A percentile compares a stretch with the other conserved stretches of the same genome.
Conservation (phyloP, 37 sponge, comb jelly and placozoan genomes). For the Amphimedon queenslandica region DNA sequence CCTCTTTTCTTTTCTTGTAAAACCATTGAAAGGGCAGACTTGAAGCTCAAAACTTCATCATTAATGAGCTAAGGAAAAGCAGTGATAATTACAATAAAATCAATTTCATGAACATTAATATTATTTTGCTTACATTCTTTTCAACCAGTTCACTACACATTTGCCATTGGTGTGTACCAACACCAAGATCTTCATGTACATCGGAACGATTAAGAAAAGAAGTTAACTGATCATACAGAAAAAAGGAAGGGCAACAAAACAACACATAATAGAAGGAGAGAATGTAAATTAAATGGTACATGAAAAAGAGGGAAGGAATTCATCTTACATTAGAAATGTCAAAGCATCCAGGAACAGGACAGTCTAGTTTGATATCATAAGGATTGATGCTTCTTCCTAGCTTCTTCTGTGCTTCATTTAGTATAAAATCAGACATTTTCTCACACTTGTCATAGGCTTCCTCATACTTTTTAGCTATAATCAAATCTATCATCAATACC, state of each 20-base stretch:
- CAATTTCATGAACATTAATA: conserved; percentile 64
- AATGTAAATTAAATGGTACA: too few species aligned
- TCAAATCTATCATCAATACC: neutral
- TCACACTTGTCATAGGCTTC: neutral
- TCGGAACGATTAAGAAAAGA: conserved; percentile 56
- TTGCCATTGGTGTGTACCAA: conserved; percentile 48
- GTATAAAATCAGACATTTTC: too few species aligned
- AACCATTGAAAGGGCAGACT: too few species aligned
- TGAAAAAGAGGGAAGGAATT: neutral
- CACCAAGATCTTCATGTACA: conserved; percentile 61
- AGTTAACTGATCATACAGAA: conserved; percentile 21
- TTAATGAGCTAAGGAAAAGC: too few species aligned
- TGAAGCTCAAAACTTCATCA: too few species aligned
- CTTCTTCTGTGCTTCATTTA: conserved; percentile 48
- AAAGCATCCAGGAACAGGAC: conserved; percentile 59
- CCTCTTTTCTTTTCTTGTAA: conserved; percentile 34
- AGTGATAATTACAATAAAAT: conserved; percentile 30
- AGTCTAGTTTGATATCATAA: conserved; percentile 53
- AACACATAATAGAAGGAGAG: too few species aligned
- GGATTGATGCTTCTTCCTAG: conserved; percentile 60
- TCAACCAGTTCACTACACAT: conserved; percentile 35
- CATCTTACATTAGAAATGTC: conserved; percentile 24
- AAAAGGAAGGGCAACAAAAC: neutral
- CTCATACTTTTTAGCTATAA: neutral
- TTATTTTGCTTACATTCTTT: conserved; percentile 23